A percentile compares a stretch with the other conserved stretches of the same genome.
Conservation (phyloP, 2,888 invertebrate genomes). For the Pherbina coryleti region DNA sequence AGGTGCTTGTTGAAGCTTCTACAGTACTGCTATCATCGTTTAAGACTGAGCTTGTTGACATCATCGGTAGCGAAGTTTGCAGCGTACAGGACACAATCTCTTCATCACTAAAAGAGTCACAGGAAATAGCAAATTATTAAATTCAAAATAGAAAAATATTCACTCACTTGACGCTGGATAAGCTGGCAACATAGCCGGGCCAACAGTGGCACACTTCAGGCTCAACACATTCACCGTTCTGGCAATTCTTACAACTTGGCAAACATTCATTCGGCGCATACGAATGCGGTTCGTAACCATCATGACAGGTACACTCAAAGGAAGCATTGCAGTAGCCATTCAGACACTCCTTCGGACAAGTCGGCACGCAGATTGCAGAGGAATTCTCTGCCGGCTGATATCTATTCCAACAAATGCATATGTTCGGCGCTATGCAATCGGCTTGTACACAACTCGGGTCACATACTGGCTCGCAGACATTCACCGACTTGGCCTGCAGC, state of each 20-base stretch:
- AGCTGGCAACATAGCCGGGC: slow-evolving; percentile 50
- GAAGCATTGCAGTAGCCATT: slow-evolving; percentile 53
- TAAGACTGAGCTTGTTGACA: not conserved
- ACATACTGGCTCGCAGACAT: slow-evolving; percentile 63
- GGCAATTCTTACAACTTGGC: slow-evolving; percentile 45
- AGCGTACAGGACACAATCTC: not conserved
- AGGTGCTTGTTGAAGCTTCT: too few species aligned
- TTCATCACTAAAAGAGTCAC: not conserved
- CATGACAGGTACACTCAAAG: slow-evolving; percentile 60
- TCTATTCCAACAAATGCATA: slow-evolving; percentile 60
- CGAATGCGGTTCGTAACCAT: slow-evolving; percentile 49
- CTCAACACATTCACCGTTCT: slow-evolving; percentile 41
- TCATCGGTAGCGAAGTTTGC: not conserved
- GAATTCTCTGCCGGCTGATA: slow-evolving; percentile 52
- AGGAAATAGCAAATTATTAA: not conserved
- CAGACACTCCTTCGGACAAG: slow-evolving; percentile 50
- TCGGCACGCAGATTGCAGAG: slow-evolving; percentile 48
- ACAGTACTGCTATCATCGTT: too few species aligned
- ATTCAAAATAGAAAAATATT: not conserved
- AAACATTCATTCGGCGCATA: slow-evolving; percentile 25
- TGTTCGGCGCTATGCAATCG: slow-evolving; percentile 63
- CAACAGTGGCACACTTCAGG: slow-evolving; percentile 39
- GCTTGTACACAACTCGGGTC: slow-evolving; percentile 65
- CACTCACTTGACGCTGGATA: too few species aligned
- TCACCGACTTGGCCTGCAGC: slow-evolving; percentile 44